Evolutionary conservation across 2,113 vertebrate species (phyloP), one percentile per base, ranked within the genome.

Genomic region (Setophaga petechia): DNA sequence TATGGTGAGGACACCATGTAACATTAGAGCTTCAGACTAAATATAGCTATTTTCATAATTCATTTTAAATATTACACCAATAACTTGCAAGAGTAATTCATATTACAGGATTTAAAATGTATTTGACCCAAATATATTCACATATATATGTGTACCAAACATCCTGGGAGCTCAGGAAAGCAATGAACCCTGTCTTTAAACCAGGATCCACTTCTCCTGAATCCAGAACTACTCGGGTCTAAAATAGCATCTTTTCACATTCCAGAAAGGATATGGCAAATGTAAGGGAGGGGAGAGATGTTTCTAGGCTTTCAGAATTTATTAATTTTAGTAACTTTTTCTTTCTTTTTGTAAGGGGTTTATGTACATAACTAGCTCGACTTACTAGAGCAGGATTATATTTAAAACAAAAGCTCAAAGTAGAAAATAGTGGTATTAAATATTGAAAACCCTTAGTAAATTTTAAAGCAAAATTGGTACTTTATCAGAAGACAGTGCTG

Each of bases 21-120:
- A 9, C 35, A 55, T 84, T 89, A 90, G 76, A 93, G 49, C 54
- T 88, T 30, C 55, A 91, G 17, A 81, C 80, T 95, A 96, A 93
- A 96, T 95, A 92, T 94, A 94, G 84, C 31, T 79, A 58, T 79
- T 87, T 92, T 93, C 66, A 76, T 84, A 79, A 85, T 79, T 74
- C 37, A 46, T 82, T 82, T 91, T 27, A 87, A 75, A n/a, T 72
- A 76, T 65, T 68, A 37, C 2, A 5, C 28, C 41, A 90, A 37
- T 72, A 46, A 87, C 58, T 91, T 89, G 6, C 18, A 43, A 33
- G 7, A 78, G 6, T 65, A 72, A 76, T 72, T 89, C 7, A 22
- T 82, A 33, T 66, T 82, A 39, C 31, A 69, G 19, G 5, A 61
- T 49, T 41, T 33, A 35, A 1, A 5, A 61, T 79, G n/a, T 49